Evolutionary conservation across 2,888 invertebrate species (phyloP), one percentile per base, ranked within the genome.

Genomic region (Cremastinae sp.): DNA sequence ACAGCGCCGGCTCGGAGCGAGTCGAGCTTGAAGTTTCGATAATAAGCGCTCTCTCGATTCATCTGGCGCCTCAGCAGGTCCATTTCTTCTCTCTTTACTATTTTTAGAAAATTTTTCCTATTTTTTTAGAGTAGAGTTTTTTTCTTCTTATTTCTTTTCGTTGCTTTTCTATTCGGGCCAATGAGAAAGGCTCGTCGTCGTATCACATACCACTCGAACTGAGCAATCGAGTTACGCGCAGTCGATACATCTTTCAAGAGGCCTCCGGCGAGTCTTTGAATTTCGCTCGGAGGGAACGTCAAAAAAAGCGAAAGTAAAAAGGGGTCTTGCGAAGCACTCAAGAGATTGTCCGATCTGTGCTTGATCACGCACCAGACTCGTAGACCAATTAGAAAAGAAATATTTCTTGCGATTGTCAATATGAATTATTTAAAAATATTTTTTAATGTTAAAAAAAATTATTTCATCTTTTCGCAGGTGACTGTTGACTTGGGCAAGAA

Each of bases 401-500:
- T 12, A 16, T 16, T 28, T 28, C 28, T 28, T 5, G 2, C 28
- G 28, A 28, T 28, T 28, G 28, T 5, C 5, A 28, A 28, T 5
- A 5, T 28, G 5, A 28, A 28, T 28, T 18, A 22, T 53, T 37
- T 1, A 7, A 16, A 59, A 14, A 28, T 41, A 73, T 28, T 22
- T 59, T 20, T n/a, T 3, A 39, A n/a, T 2, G 28, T 28, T 28
- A 5, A 28, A 5, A 28, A 28, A 28, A 28, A 72, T 74, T 85
- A 84, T 81, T 78, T 81, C 91, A 84, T 79, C 91, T 95, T 96
- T 80, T 93, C 96, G 81, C 94, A 95, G 91, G 95, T 87, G 59
- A 94, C 95, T 79, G 94, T 96, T 73, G 97, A 97, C 90, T 93
- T 95, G 77, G 96, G 96, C 75, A 94, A 95, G 85, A 94, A 96